Evolutionary conservation across 2,888 invertebrate species (phyloP), one percentile per base, ranked within the genome.

Genomic region (Eristalis tenax): DNA sequence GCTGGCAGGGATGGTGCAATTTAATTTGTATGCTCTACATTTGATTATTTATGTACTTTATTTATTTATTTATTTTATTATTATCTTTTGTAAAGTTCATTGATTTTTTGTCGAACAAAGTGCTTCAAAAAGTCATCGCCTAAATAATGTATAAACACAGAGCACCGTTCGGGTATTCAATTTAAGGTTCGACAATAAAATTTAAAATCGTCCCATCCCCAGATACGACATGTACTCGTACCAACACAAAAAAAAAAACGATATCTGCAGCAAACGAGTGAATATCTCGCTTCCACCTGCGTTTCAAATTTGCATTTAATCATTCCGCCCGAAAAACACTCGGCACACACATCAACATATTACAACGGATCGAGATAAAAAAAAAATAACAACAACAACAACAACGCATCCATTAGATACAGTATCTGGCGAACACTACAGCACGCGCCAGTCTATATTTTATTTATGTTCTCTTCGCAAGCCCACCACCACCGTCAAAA

Each of bases 241-340:
- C 43, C 43, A 15, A n/a, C n/a, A 43, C 43, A n/a, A 10, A 50
- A 2, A 6, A n/a, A 50, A n/a, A 50, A 50, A 50, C 8, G 50
- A 50, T n/a, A 18, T 8, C 10, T 50, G 50, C 50, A 22, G 4
- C 50, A 18, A 50, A 18, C 50, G 50, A 50, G 50, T 26, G 26
- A 13, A 13, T 26, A 23, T 26, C 59, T 59, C 59, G 26, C 59
- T 18, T 59, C 26, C 50, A 50, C 28, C 40, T 66, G 66, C n/a
- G 23, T 23, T 50, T 32, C n/a, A 68, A 68, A 68, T 68, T 68
- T 68, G 56, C 68, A 68, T 68, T 56, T 68, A 26, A 68, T 68
- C 68, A 68, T 56, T 28, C 32, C 26, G 18, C 32, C 32, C 64
- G 6, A 35, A 18, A 32, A 32, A 50, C 50, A 68, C 68, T 50